phyloP scores from a whole-genome alignment of 1,140 invertebrate genomes.

The Wiebesia pumilae region DNA sequence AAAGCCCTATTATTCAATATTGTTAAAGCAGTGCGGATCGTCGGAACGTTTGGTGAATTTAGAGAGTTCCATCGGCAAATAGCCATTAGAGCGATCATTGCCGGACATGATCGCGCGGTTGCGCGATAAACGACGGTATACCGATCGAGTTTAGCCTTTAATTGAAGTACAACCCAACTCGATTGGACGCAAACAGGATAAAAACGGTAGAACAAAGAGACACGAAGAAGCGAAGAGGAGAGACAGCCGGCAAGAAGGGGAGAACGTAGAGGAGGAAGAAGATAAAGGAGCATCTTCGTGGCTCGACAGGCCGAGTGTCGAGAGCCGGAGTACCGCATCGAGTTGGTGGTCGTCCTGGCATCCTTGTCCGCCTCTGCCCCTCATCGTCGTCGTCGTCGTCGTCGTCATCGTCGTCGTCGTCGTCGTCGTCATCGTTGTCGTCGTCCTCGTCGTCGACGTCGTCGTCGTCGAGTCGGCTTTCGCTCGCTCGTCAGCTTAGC shows the following conservation, averaged over 20 bases:
- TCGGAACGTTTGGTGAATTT: too few relatives aligned
- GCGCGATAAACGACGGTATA: not conserved
- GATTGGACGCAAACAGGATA: not conserved
- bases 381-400: too few relatives aligned
- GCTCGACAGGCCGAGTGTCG: conserved; percentile 27
- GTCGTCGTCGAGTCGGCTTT: conserved; percentile 10
- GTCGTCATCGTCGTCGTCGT: too few relatives aligned
- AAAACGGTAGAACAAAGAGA: conserved; percentile 39
- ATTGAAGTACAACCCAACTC: conserved; percentile 18
- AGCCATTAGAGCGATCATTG: not conserved
- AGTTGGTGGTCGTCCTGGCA: not conserved
- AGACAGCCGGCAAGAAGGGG: too few relatives aligned
- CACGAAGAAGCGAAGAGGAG: not conserved
- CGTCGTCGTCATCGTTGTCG: too few relatives aligned
- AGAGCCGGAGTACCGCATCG: not conserved
- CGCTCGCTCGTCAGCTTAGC: conserved; percentile 60
- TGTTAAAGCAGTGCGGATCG: too few relatives aligned
- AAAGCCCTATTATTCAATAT: too few relatives aligned
- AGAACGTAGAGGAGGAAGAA: conserved; percentile 49
- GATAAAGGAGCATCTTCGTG: conserved; percentile 52
- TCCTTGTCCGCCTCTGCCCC: not conserved
- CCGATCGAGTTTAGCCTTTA: conserved; percentile 16
- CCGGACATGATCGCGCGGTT: too few relatives aligned
- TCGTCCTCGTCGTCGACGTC: too few relatives aligned
- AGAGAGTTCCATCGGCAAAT: not conserved